Evolutionary conservation across 2,888 invertebrate genomes (phyloP).

Genomic region (Platycheirus albimanus): DNA sequence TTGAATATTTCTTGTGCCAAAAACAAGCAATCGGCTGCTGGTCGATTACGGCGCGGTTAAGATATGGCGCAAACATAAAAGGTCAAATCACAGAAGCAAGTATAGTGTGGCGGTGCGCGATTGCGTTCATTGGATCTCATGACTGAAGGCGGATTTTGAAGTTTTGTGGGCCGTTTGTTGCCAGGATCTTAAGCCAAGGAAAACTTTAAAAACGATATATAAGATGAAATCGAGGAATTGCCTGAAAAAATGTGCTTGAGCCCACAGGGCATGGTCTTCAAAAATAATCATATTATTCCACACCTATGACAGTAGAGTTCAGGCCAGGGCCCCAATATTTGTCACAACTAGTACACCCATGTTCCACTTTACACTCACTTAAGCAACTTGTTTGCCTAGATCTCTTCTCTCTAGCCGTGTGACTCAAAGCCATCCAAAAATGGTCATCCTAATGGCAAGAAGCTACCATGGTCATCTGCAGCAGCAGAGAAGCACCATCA

Average conservation of each 20-base stretch:
- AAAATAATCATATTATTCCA: too few relatives aligned
- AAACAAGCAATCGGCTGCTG: constrained; percentile 43
- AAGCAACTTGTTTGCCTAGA: too few relatives aligned
- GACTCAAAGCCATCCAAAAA: constrained; percentile 61
- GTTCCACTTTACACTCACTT: not conserved
- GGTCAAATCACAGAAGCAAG: constrained; percentile 60
- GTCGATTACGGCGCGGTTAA: constrained; percentile 32
- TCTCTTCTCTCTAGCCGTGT: constrained; percentile 35
- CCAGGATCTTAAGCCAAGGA: too few relatives aligned
- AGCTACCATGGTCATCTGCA: constrained; percentile 50
- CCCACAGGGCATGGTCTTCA: too few relatives aligned
- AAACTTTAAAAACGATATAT: too few relatives aligned
- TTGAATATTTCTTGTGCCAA: constrained; percentile 42
- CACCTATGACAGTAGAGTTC: too few relatives aligned
- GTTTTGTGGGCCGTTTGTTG: not conserved
- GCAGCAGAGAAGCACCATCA: not conserved
- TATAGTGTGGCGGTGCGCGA: constrained; percentile 7
- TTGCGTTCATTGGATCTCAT: constrained; percentile 8
- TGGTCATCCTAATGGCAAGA: constrained; percentile 65
- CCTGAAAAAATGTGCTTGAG: too few relatives aligned
- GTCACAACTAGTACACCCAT: constrained; percentile 8
- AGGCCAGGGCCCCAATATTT: too few relatives aligned
- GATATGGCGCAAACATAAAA: constrained; percentile 71
- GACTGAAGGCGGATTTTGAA: not conserved
- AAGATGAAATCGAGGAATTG: too few relatives aligned